Base-by-base conservation (phyloP, 92 coral and sea anemone genomes). In the Palythoa heliodiscus region DNA sequence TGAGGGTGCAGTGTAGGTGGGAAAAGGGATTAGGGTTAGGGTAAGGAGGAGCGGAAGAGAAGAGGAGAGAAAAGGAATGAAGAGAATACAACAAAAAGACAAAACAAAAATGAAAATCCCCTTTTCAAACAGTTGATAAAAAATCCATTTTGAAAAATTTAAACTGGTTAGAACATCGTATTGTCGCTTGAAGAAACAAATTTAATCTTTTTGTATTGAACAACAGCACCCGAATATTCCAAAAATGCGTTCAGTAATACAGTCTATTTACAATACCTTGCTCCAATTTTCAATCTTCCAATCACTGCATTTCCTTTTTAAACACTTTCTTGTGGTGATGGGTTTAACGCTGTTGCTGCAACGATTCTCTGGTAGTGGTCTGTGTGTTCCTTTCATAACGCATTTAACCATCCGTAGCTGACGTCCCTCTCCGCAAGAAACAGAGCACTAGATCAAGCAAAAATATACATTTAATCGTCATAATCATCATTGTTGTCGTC, bases 271-370 rank as follows among this genome's bases (percentile, higher is more conserved):
- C 39, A 22, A 20, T 63, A 80, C 84, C 73, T 66, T 66, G 73
- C 74, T 80, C 84, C 84, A 80, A n/a, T 40, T 70, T 13, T 52
- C 84, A 66, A 48, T 24, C 64, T 80, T 80, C 84, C 84, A 80
- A 29, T 66, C 72, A 14, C 40, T 4, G 73, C 84, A 80, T 14
- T 80, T 64, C 53, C n/a, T 64, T 16, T 64, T 64, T 8, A 80
- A 43, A 29, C 84, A 80, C 47, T 64, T 80, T 48, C 58, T 80
- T 66, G 20, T 66, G 39, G 17, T 23, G 23, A 4, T 52, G 11
- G 84, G 84, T 48, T 52, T 80, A 6, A 25, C 20, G 8, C 52
- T 63, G 60, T 66, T 70, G 47, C 57, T 64, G 54, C 84, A 80
- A 15, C 84, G 69, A 50, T 17, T 67, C 43, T 80, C 73, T 16